Evolutionary conservation across 2,888 invertebrate species (phyloP).

Genomic region (Adela reaumurella): DNA sequence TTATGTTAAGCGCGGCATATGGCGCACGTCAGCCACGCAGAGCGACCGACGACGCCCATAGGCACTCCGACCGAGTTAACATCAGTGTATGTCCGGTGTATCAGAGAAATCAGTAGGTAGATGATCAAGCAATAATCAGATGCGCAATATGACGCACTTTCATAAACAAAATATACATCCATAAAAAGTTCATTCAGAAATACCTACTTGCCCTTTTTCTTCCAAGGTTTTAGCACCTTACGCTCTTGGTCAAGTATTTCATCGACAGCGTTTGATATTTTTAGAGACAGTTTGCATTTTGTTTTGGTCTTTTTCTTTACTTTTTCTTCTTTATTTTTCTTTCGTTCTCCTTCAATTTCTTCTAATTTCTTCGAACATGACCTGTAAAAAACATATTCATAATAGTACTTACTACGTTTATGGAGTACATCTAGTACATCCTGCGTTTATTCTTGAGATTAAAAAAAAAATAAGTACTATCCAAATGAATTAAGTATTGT

Average conservation of each 20-base stretch:
- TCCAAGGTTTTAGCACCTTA: constrained; percentile 36
- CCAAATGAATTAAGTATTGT: not conserved
- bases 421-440: no score
- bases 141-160: not conserved
- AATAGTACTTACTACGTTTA: no score
- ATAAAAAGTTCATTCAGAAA: not conserved
- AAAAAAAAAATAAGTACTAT: not conserved
- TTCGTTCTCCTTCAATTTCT: constrained; percentile 39
- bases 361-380: constrained; percentile 65
- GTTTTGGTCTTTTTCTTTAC: constrained; percentile 45
- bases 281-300: constrained; percentile 35
- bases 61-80: no score
- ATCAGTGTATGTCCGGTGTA: no score
- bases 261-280: constrained; percentile 38
- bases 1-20: no score
- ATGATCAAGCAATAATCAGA: no score
- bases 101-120: no score
- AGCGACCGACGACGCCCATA: no score
- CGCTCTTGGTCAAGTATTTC: constrained; percentile 32
- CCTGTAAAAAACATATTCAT: no score
- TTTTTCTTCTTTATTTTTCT: constrained; percentile 35
- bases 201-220: constrained; percentile 51
- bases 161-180: not conserved
- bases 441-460: not conserved
- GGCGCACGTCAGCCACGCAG: no score